Percentiles rank a stretch among this genome's conserved stretches.
These are phyloP conservation scores for Heloderma charlesbogerti DNA, from an alignment of 2,113 vertebrate species.

Conservation along the genomic window DNA sequence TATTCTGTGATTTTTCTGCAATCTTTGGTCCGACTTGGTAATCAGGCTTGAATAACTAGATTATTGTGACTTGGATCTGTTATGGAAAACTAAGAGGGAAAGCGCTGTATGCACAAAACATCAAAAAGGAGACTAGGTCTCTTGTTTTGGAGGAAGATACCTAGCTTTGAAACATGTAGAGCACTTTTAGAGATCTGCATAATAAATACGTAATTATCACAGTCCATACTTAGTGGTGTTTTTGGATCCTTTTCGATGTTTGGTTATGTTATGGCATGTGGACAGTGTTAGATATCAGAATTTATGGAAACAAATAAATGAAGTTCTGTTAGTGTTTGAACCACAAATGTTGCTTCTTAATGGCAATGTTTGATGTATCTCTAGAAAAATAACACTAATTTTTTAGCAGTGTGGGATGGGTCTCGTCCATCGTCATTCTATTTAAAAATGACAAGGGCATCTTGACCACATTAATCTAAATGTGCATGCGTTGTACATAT, in stretches of 20 bases:
- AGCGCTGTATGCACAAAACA: no score
- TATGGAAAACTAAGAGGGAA: no score
- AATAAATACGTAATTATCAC: no score
- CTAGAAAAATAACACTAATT: slow-evolving; percentile 64
- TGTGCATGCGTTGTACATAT: slow-evolving; percentile 60
- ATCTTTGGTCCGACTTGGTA: slow-evolving; percentile 18
- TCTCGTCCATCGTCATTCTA: slow-evolving; percentile 54
- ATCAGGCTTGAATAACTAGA: slow-evolving; percentile 53
- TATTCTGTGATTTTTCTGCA: slow-evolving; percentile 25
- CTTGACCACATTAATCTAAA: slow-evolving; percentile 54
- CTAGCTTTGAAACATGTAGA: no score
- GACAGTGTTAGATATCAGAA: slow-evolving; percentile 31
- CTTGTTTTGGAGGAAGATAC: no score
- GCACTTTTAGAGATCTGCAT: no score
- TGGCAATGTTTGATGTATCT: slow-evolving; percentile 67
- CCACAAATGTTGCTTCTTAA: slow-evolving; percentile 25
- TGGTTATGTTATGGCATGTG: slow-evolving; percentile 44
- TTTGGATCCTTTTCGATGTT: no score
- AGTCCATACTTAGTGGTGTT: no score
- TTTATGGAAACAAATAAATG: slow-evolving; percentile 36
- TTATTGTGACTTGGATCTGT: slow-evolving; percentile 55
- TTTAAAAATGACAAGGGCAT: slow-evolving; percentile 64
- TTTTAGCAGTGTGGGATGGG: slow-evolving; percentile 49
- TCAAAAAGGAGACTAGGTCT: no score
- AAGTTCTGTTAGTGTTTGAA: neutral